Base-by-base conservation (phyloP, 2,888 invertebrate species). In the Tipula confusa region DNA sequence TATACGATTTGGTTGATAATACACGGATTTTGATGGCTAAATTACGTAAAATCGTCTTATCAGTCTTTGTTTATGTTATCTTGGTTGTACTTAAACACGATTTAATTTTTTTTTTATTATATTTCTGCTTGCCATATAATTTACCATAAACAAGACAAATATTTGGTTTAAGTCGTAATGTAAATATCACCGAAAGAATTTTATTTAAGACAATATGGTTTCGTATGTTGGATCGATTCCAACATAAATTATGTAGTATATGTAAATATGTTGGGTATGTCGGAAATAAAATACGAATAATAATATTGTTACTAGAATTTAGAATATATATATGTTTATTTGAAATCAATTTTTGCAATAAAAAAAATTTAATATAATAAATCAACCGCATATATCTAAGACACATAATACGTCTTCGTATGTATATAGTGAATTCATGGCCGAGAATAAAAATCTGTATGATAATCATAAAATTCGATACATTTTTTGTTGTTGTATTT, bases 41-140 rank as follows among this genome's bases (percentile, higher is more conserved):
- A 64, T 64, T 64, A 64, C 64, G 64, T 15, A n/a, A 43, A 43
- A 43, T 64, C 64, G 18, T 64, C 64, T 64, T 64, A 64, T 64
- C 64, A 64, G 38, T 2, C 38, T 13, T 24, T 64, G 64, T 64
- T 64, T 64, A 24, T 64, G 11, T 64, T 64, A 24, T 43, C 3
- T n/a, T 9, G 64, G 64, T 64, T 24, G 33, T 33, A 33, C 33
- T 11, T 33, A 33, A 33, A 33, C 33, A 33, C 6, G 33, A 33
- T 33, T 33, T 33, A 33, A 11, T 33, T 9, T 9, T n/a, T n/a
- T n/a, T n/a, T n/a, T n/a, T n/a, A n/a, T n/a, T n/a, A n/a, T n/a
- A n/a, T n/a, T n/a, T n/a, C n/a, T n/a, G n/a, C n/a, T n/a, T n/a
- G n/a, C n/a, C n/a, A 33, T 33, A 33, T 33, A 33, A n/a, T 6